Percentiles rank a stretch among this genome's conserved stretches.
Conservation (phyloP, 2,797 vertebrate species). For the Pteronotus mesoamericanus region DNA sequence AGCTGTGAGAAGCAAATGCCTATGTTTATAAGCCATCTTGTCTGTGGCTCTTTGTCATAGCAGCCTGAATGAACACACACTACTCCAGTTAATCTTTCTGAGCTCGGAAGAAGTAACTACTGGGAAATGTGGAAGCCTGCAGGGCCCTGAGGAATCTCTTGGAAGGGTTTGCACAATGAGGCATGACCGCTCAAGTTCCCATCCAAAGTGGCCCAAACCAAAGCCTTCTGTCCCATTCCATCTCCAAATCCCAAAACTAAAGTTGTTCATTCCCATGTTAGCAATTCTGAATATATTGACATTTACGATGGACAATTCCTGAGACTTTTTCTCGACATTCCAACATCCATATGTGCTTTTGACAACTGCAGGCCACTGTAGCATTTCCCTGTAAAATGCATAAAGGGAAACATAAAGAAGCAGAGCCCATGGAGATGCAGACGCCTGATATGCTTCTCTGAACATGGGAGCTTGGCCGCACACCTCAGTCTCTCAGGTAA, state of each 20-base stretch:
- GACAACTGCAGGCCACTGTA: background rate
- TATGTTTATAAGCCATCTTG: no score
- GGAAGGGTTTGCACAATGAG: background rate
- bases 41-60: background rate
- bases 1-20: background rate
- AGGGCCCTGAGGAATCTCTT: background rate
- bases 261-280: background rate
- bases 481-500: background rate
- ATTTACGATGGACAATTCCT: background rate
- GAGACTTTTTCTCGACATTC: background rate
- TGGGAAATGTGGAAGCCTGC: background rate
- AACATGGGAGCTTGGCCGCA: rapidly evolving
- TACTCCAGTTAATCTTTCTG: background rate
- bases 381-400: background rate
- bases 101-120: background rate
- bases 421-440: background rate
- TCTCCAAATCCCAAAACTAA: background rate
- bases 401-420: background rate
- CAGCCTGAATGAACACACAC: background rate
- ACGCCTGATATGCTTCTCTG: background rate
- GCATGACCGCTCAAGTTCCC: background rate
- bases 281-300: background rate
- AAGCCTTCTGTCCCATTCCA: background rate
- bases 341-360: background rate
- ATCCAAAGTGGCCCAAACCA: background rate